phyloP scores from a whole-genome alignment of 2,888 invertebrate species.

The Nymphalis c-album region DNA sequence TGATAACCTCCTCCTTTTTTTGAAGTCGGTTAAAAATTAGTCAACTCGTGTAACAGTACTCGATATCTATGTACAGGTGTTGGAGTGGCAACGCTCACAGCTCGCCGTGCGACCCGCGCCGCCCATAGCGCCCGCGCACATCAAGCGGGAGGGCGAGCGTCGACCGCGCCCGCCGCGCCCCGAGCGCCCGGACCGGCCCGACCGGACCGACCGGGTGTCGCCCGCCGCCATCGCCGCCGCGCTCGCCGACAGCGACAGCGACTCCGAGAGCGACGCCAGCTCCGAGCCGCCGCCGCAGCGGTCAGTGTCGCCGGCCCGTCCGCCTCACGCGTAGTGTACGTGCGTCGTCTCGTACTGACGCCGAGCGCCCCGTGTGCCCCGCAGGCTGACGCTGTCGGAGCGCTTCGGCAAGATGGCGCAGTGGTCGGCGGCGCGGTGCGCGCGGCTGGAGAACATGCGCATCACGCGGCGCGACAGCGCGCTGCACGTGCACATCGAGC shows the following conservation, averaged over 20 bases:
- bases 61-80: conserved; percentile 51
- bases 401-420: conserved; percentile 96
- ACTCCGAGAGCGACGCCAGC: conserved; percentile 55
- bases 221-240: conserved; percentile 66
- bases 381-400: conserved; percentile 89
- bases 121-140: conserved; percentile 66
- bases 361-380: no score
- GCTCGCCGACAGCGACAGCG: conserved; percentile 57
- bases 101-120: conserved; percentile 76
- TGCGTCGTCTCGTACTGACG: no score
- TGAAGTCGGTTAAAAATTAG: no score
- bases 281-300: conserved; percentile 50
- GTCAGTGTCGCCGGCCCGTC: conserved; percentile 27
- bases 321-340: no score
- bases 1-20: no score
- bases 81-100: conserved; percentile 81
- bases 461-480: conserved; percentile 88
- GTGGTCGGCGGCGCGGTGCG: conserved; percentile 92
- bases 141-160: conserved; percentile 51
- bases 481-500: conserved; percentile 88
- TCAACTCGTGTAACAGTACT: not conserved
- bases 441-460: conserved; percentile 91
- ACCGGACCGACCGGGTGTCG: conserved; percentile 56
- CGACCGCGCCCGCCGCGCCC: conserved; percentile 69
- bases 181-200: conserved; percentile 60